phyloP scores from a whole-genome alignment of 2,888 invertebrate species.

The Agrotis puta region DNA sequence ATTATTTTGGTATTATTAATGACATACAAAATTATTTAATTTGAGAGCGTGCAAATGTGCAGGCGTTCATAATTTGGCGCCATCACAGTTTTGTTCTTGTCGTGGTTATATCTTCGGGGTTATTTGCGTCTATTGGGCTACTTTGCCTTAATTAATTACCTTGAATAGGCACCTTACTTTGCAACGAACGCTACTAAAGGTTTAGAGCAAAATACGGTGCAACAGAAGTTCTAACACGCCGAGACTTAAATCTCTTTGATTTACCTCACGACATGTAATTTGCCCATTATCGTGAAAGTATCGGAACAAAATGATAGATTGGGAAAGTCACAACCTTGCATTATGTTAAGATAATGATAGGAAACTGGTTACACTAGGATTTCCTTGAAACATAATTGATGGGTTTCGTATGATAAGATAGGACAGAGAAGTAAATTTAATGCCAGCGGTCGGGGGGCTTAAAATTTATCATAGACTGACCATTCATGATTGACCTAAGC shows the following conservation, averaged over 20 bases:
- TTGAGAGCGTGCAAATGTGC: too few species aligned
- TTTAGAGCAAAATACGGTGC: neutral
- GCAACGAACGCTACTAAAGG: neutral
- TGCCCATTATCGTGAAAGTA: conserved; percentile 54
- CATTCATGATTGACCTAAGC: too few species aligned
- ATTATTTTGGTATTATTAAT: too few species aligned
- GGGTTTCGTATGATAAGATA: conserved; percentile 2
- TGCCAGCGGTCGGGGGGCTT: too few species aligned
- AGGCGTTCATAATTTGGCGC: too few species aligned
- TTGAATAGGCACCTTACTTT: neutral
- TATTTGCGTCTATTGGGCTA: neutral
- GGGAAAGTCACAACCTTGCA: conserved; percentile 18
- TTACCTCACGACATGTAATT: conserved; percentile 29
- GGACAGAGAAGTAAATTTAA: too few species aligned
- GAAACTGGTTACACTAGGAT: conserved; percentile 13
- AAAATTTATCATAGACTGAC: too few species aligned
- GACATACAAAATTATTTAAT: too few species aligned
- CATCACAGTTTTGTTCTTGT: too few species aligned
- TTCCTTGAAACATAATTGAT: conserved; percentile 32
- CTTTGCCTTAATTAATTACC: neutral
- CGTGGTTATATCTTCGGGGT: neutral
- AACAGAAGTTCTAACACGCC: neutral
- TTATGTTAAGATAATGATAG: conserved; percentile 53
- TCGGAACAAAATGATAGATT: conserved; percentile 36
- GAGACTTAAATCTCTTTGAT: conserved; percentile 15